Percentiles rank a stretch among this genome's conserved stretches.
Conservation (phyloP, 2,797 vertebrate genomes). For the Varecia variegata region DNA sequence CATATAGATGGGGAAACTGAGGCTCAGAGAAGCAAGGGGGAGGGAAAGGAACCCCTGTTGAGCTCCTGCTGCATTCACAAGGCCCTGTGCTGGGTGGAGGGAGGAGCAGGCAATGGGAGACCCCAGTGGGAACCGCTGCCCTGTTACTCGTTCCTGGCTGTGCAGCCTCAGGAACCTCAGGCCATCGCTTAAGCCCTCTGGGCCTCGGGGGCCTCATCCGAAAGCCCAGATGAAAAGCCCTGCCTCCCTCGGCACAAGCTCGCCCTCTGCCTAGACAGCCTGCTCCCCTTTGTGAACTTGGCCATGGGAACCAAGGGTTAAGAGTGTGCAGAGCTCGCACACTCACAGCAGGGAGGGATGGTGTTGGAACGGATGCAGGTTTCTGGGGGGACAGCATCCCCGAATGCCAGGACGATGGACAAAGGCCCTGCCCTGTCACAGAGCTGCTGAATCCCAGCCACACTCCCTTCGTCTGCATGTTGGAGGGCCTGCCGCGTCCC, state of each 20-base stretch:
- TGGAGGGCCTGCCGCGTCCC: background rate
- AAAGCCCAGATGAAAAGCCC: background rate
- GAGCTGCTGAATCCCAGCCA: background rate
- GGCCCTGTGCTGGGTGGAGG: background rate
- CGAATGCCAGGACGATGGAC: background rate
- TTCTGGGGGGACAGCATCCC: background rate
- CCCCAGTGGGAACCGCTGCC: rapidly evolving
- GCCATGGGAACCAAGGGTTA: background rate
- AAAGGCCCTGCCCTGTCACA: background rate
- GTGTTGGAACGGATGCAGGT: background rate
- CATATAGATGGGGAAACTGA: background rate
- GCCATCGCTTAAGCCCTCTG: background rate
- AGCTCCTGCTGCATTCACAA: background rate
- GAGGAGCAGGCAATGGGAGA: background rate
- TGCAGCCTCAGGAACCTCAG: background rate
- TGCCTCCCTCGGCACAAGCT: background rate
- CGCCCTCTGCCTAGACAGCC: background rate
- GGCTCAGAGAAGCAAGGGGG: background rate
- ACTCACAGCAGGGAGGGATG: background rate
- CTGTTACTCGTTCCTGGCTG: background rate
- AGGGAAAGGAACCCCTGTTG: background rate
- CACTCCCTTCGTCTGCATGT: rapidly evolving
- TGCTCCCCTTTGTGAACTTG: background rate
- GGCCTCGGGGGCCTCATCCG: background rate
- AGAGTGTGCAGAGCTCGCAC: no score